These are phyloP conservation scores for Polylopha cassiicola DNA, from an alignment of 2,888 invertebrate species.

Conservation along the genomic window DNA sequence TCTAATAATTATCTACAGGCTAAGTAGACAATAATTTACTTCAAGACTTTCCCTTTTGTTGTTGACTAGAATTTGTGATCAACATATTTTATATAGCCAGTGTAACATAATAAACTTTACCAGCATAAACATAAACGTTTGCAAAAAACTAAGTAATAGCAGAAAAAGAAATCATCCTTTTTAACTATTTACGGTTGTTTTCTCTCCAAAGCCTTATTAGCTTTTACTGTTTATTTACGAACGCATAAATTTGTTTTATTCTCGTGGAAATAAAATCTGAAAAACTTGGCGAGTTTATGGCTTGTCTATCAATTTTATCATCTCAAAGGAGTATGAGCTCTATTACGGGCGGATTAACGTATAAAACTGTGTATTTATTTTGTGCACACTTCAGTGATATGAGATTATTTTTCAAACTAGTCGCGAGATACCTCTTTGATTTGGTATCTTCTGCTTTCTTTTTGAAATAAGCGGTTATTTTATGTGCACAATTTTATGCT, in stretches of 20 bases:
- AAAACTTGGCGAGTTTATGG: not conserved
- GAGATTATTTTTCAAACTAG: conserved; percentile 1
- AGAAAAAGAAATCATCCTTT: conserved; percentile 11
- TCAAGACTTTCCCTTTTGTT: too few species aligned
- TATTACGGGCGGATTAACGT: too few species aligned
- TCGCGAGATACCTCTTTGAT: conserved; percentile 1
- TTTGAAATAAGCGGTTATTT: too few species aligned
- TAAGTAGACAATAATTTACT: too few species aligned
- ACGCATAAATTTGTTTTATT: conserved; percentile 34
- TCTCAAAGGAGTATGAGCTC: not conserved
- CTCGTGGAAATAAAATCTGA: conserved; percentile 6
- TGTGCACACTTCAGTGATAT: not conserved
- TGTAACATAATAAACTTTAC: too few species aligned
- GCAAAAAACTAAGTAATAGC: too few species aligned
- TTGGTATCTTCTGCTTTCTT: too few species aligned
- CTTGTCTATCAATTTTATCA: conserved; percentile 1
- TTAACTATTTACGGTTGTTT: conserved; percentile 23
- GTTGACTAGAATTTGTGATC: too few species aligned
- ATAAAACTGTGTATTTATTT: not conserved
- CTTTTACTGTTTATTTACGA: conserved; percentile 33
- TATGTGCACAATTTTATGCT: too few species aligned
- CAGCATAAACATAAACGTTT: too few species aligned
- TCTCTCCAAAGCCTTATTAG: conserved; percentile 33
- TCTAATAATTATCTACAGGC: too few species aligned
- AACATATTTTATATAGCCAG: too few species aligned